Conservation (phyloP, 1,140 invertebrate species). For the Caenorhabditis tropicalis region DNA sequence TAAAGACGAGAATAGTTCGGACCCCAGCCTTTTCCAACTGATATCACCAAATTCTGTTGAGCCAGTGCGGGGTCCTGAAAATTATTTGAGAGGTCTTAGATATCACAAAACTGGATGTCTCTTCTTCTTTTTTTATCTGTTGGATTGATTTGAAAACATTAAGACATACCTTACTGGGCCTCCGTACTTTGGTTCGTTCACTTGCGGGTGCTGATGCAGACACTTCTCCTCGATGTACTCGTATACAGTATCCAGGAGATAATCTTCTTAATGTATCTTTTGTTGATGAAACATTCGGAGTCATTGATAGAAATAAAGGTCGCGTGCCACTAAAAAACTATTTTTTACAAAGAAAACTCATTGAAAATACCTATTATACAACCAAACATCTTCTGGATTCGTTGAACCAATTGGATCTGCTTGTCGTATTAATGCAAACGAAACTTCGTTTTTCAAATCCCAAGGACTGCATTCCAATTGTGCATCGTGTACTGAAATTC, state of each 20-base stretch:
- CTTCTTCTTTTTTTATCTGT: too few species aligned
- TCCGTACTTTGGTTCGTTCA: slow-evolving; percentile 42
- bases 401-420: slow-evolving; percentile 59
- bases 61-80: slow-evolving; percentile 55
- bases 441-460: slow-evolving; percentile 69
- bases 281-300: slow-evolving; percentile 57
- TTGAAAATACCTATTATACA: slow-evolving; percentile 68
- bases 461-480: slow-evolving; percentile 65
- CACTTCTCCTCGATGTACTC: slow-evolving; percentile 65
- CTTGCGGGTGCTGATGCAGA: slow-evolving; percentile 40
- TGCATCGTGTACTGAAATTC: slow-evolving; percentile 66
- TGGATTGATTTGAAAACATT: too few species aligned
- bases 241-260: slow-evolving; percentile 71
- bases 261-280: slow-evolving; percentile 66
- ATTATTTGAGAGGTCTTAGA: neutral
- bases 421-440: slow-evolving; percentile 67
- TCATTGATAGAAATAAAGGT: slow-evolving; percentile 68
- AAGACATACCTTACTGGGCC: slow-evolving; percentile 34
- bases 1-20: slow-evolving; percentile 65
- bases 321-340: slow-evolving; percentile 64
- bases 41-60: slow-evolving; percentile 67
- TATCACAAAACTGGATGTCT: too few species aligned
- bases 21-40: slow-evolving; percentile 67
- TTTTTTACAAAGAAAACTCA: neutral
- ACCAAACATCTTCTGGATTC: slow-evolving; percentile 68